A percentile compares a stretch with the other conserved stretches of the same genome.
phyloP scores from a whole-genome alignment of 2,113 vertebrate genomes.

The Mus pahari region DNA sequence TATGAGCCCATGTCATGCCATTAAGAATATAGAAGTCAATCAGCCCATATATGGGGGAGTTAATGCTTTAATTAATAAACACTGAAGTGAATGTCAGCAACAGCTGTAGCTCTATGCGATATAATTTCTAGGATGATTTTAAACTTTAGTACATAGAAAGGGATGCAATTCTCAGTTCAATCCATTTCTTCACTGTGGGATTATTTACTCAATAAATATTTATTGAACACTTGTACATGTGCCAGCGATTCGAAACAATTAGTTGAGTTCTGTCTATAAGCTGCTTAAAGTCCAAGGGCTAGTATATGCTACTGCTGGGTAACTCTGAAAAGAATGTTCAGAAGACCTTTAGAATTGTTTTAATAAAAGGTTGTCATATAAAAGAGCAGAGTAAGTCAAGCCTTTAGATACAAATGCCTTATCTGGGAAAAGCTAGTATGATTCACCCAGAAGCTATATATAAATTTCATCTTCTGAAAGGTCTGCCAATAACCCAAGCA shows the following conservation, averaged over 20 bases:
- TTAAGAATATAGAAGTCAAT: neutral
- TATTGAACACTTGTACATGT: neutral
- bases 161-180: neutral
- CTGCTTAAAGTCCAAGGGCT: neutral
- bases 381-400: slow-evolving; percentile 14
- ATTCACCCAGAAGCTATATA: slow-evolving; percentile 41
- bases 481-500: neutral
- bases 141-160: neutral
- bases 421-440: slow-evolving; percentile 10
- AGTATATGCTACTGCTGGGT: slow-evolving; percentile 4
- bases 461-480: neutral
- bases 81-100: neutral
- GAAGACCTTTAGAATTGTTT: slow-evolving; percentile 19
- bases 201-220: slow-evolving; percentile 22
- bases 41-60: neutral
- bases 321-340: neutral
- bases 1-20: neutral
- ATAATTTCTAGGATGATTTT: neutral
- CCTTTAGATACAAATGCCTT: slow-evolving; percentile 17
- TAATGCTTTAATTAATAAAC: neutral
- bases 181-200: neutral
- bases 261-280: neutral
- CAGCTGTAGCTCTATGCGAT: neutral
- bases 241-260: neutral
- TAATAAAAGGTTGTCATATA: slow-evolving; percentile 29